A percentile compares a stretch with the other conserved stretches of the same genome.
Evolutionary conservation across 1,140 invertebrate species (phyloP).

Genomic region (Leptoteleia sp.): DNA sequence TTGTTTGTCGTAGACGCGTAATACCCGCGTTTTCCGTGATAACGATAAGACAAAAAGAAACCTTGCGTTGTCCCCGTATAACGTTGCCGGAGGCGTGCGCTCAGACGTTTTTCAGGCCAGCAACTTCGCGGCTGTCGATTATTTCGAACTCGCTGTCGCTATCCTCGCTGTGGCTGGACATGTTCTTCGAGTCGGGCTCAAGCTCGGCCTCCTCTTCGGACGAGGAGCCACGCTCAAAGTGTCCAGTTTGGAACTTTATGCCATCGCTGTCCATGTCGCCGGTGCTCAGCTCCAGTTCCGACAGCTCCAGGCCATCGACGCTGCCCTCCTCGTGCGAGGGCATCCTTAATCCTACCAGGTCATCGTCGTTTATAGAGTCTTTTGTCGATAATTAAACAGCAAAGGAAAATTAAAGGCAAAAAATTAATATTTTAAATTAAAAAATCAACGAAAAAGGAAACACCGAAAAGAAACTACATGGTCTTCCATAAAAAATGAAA

Average conservation of each 20-base stretch:
- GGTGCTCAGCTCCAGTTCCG: conserved; percentile 75
- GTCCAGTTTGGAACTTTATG: conserved; percentile 74
- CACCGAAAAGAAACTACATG: too few relatives aligned
- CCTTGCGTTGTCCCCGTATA: conserved; percentile 5
- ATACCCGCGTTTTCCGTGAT: conserved; percentile 34
- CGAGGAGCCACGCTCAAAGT: conserved; percentile 76
- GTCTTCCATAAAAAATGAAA: too few relatives aligned
- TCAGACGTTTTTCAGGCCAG: conserved; percentile 70
- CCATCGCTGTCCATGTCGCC: conserved; percentile 72
- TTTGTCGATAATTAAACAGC: conserved; percentile 16
- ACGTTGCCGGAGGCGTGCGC: neutral
- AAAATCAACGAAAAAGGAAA: too few relatives aligned
- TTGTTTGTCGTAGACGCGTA: conserved; percentile 29
- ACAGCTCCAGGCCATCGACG: conserved; percentile 72
- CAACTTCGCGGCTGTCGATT: conserved; percentile 75
- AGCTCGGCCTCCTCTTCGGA: conserved; percentile 75
- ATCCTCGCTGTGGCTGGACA: conserved; percentile 71
- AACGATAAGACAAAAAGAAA: conserved; percentile 53
- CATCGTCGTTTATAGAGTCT: conserved; percentile 75
- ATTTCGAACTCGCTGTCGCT: conserved; percentile 79
- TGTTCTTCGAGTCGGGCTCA: conserved; percentile 54
- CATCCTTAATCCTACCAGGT: conserved; percentile 75
- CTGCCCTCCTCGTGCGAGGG: conserved; percentile 79
- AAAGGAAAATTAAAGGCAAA: neutral
- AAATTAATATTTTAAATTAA: too few relatives aligned